Base-by-base conservation (phyloP, 2,797 vertebrate species). In the Melanotaenia maccullochi region DNA sequence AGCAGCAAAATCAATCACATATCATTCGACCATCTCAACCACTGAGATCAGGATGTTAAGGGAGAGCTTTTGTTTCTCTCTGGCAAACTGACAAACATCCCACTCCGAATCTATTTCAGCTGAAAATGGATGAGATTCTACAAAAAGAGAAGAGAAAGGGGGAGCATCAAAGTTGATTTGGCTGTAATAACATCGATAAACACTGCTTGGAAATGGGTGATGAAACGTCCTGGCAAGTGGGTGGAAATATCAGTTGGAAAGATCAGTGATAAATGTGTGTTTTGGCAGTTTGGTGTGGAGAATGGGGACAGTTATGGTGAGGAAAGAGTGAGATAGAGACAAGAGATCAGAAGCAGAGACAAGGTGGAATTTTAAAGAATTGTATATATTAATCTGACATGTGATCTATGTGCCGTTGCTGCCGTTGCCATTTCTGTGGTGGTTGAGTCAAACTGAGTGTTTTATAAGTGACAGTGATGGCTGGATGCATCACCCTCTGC, bases 261-360 rank as follows among this genome's bases (percentile, higher is more conserved):
- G 83, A 91, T 92, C 86, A 87, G 76, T 81, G 82, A 81, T 90
- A 83, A 84, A 85, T 88, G 76, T 78, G 69, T 80, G 67, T 75
- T 83, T 74, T 76, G 71, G 59, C 57, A 67, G 61, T 52, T 61
- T 68, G 69, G 54, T 32, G 44, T 52, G 65, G 60, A 60, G 52
- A 61, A 42, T 1, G 16, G 55, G 73, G 68, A 25, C 33, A 65
- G 71, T 63, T 55, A 49, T 30, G 25, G 49, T 33, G 12, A 20
- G 32, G 54, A 35, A 51, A 1, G 8, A 28, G 16, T 5, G 68
- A 60, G 61, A 56, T 20, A 51, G 36, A 60, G 62, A 51, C 35
- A 28, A 67, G 35, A 69, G 12, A 74, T 63, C 3, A 57, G 35
- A 70, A 18, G 5, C 16, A 8, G n/a, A 44, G 20, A 40, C 18